phyloP scores from a whole-genome alignment of 1,140 invertebrate genomes.

The Brachionus koreanus region DNA sequence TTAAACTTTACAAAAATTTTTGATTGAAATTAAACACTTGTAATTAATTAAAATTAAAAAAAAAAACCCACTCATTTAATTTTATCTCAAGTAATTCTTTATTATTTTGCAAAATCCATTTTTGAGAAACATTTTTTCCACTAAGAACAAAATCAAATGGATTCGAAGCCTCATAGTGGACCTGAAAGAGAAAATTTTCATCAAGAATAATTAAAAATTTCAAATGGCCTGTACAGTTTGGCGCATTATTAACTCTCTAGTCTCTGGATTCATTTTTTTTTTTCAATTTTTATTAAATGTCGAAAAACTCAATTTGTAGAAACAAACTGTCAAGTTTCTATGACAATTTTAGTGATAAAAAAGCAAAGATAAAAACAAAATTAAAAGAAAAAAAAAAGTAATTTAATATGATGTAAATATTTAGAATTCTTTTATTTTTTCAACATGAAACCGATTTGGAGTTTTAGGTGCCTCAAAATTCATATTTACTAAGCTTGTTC shows the following conservation, averaged over 20 bases:
- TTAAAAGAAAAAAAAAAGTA: slow-evolving; percentile 21
- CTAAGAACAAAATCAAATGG: slow-evolving; percentile 15
- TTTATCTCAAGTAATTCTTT: background rate
- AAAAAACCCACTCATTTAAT: slow-evolving; percentile 22
- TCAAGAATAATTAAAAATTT: background rate
- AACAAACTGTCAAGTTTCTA: slow-evolving; percentile 17
- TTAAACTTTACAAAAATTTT: background rate
- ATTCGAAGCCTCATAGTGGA: background rate
- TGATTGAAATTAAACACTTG: slow-evolving; percentile 25
- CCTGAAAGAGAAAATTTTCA: background rate
- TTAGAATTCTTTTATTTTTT: slow-evolving; percentile 40
- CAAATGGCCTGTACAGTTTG: background rate
- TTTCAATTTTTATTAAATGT: background rate
- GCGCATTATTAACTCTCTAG: background rate
- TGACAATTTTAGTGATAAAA: background rate
- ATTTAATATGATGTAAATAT: background rate
- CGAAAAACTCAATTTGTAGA: background rate
- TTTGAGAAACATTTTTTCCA: background rate
- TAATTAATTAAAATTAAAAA: background rate
- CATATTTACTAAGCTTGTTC: background rate
- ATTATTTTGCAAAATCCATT: slow-evolving; percentile 13
- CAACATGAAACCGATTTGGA: slow-evolving; percentile 32
- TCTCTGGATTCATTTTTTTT: slow-evolving; percentile 2
- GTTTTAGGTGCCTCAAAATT: slow-evolving; percentile 3
- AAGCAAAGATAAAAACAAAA: background rate